Percentiles rank a stretch among this genome's conserved stretches.
phyloP scores from a whole-genome alignment of 2,888 invertebrate species.

The Neoitamus cyanurus region DNA sequence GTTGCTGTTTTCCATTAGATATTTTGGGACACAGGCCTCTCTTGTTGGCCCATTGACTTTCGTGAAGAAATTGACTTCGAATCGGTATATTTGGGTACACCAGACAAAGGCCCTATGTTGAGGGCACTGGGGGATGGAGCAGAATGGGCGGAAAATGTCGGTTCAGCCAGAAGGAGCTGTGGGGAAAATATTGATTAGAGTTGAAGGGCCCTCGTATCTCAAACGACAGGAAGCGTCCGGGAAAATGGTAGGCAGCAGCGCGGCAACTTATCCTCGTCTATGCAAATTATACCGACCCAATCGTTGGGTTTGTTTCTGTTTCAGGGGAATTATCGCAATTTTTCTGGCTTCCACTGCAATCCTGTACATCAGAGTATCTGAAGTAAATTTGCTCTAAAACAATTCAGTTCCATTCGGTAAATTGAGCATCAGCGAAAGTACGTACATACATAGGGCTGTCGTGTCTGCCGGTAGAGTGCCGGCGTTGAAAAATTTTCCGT shows the following conservation, averaged over 20 bases:
- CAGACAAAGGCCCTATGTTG: neutral
- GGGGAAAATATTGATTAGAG: neutral
- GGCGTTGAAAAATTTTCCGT: neutral
- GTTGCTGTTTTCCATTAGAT: neutral
- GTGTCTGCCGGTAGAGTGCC: neutral
- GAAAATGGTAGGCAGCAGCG: neutral
- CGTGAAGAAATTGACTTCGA: neutral
- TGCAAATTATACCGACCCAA: neutral
- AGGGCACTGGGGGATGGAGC: neutral
- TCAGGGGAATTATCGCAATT: neutral
- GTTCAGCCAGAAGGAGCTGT: neutral
- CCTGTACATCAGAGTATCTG: neutral
- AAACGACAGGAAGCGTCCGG: neutral
- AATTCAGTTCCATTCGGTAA: slow-evolving; percentile 11
- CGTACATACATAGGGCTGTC: neutral
- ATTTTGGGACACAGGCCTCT: slow-evolving; percentile 1
- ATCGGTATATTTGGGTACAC: neutral
- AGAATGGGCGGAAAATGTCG: neutral
- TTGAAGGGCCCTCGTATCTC: slow-evolving; percentile 29
- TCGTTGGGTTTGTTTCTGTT: neutral
- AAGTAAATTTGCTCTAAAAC: neutral
- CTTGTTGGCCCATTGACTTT: neutral
- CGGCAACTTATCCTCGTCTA: neutral
- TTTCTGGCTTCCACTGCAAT: neutral
- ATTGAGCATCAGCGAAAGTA: slow-evolving; percentile 31